A percentile compares a stretch with the other conserved stretches of the same genome.
phyloP scores from a whole-genome alignment of 2,888 invertebrate species.

The Cantharis nigra region DNA sequence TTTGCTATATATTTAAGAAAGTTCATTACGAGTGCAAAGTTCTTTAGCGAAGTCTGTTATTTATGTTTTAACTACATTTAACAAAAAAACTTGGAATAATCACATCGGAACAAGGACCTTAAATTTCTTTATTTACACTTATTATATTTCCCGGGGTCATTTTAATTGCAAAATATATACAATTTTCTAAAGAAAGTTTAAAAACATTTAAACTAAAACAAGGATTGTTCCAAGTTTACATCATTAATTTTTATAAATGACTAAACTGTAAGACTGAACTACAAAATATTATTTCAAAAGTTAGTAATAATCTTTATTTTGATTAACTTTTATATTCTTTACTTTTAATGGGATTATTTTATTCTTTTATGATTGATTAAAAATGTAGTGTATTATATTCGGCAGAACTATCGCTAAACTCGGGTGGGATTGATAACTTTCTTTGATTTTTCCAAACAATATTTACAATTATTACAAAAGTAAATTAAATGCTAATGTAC shows the following conservation, averaged over 20 bases:
- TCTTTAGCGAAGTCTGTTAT: constrained; percentile 16
- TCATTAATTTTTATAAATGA: background rate
- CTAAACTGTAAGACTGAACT: background rate
- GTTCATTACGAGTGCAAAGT: constrained; percentile 23
- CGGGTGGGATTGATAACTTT: too few relatives aligned
- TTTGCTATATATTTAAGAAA: constrained; percentile 23
- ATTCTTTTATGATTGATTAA: background rate
- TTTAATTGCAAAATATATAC: constrained; percentile 1
- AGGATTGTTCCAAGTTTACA: background rate
- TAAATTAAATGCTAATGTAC: too few relatives aligned
- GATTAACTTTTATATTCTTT: background rate
- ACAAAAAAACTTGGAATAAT: constrained; percentile 10
- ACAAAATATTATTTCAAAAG: background rate
- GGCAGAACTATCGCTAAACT: too few relatives aligned
- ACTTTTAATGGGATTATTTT: background rate
- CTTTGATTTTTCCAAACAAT: too few relatives aligned
- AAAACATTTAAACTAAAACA: background rate
- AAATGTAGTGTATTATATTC: background rate
- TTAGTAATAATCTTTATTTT: background rate
- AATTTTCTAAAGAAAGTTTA: background rate
- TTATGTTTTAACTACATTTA: constrained; percentile 10
- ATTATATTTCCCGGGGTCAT: background rate
- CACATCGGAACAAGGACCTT: constrained; percentile 9
- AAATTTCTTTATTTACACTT: constrained; percentile 2
- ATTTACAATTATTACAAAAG: too few relatives aligned